Evolutionary conservation across 1,140 invertebrate species (phyloP).

Genomic region (Zaprionus kolodkinae): DNA sequence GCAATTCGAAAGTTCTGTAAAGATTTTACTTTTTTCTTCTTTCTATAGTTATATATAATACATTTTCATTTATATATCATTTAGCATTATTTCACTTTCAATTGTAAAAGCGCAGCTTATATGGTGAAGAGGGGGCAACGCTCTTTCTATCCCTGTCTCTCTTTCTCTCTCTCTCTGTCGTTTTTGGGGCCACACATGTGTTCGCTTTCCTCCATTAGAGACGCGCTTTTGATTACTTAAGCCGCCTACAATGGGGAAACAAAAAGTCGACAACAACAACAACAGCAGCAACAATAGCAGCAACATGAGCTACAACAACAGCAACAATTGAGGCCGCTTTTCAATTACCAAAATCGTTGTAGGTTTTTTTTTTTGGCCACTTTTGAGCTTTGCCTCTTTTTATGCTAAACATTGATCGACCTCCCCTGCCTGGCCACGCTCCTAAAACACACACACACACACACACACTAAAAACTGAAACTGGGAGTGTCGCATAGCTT

Average conservation of each 20-base stretch:
- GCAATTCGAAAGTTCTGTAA: slow-evolving; percentile 32
- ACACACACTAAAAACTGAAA: slow-evolving; percentile 22
- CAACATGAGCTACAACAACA: neutral
- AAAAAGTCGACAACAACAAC: slow-evolving; percentile 32
- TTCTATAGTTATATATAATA: slow-evolving; percentile 22
- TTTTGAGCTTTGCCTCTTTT: slow-evolving; percentile 50
- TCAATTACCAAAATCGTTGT: slow-evolving; percentile 70
- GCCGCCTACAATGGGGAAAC: slow-evolving; percentile 63
- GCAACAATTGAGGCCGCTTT: slow-evolving; percentile 56
- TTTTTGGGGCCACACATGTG: neutral
- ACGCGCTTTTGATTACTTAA: slow-evolving; percentile 69
- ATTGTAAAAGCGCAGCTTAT: slow-evolving; percentile 58
- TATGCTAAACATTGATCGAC: slow-evolving; percentile 48
- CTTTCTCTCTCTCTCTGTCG: neutral
- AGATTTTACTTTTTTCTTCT: slow-evolving; percentile 22
- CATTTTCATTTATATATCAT: slow-evolving; percentile 10
- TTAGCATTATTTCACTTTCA: slow-evolving; percentile 62
- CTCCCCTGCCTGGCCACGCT: neutral
- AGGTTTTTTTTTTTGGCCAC: slow-evolving; percentile 52
- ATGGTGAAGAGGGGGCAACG: neutral
- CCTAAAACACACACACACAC: neutral
- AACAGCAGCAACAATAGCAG: neutral
- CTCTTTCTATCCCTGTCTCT: neutral
- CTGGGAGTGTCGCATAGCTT: slow-evolving; percentile 35
- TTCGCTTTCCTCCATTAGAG: slow-evolving; percentile 45